These are phyloP conservation scores for Muscidifurax raptorellus DNA, from an alignment of 1,140 invertebrate species.

Conservation along the genomic window DNA sequence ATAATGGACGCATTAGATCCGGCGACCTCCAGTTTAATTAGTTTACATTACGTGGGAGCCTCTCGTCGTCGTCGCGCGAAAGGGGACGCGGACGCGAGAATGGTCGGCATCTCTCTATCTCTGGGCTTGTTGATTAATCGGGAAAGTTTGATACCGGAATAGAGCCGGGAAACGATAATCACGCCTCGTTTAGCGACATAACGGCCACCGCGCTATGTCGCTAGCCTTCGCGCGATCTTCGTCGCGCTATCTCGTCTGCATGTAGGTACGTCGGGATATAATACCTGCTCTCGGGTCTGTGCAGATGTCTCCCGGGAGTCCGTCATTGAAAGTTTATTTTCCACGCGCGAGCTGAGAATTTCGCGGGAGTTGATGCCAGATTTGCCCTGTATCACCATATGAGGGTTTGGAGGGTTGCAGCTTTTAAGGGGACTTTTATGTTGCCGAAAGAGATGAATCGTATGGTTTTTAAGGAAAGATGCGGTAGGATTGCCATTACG, in stretches of 20 bases:
- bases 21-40: constrained; percentile 72
- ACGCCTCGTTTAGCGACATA: constrained; percentile 69
- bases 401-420: too few relatives aligned
- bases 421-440: too few relatives aligned
- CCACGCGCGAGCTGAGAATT: not conserved
- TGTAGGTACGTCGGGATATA: constrained; percentile 5
- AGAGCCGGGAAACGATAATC: constrained; percentile 67
- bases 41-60: constrained; percentile 70
- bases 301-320: constrained; percentile 20
- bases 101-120: constrained; percentile 30
- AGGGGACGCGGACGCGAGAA: constrained; percentile 56
- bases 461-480: too few relatives aligned
- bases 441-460: too few relatives aligned
- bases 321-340: constrained; percentile 51
- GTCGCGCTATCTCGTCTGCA: constrained; percentile 15
- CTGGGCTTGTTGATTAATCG: constrained; percentile 69
- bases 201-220: constrained; percentile 60
- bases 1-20: constrained; percentile 73
- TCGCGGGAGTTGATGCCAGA: not conserved
- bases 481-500: too few relatives aligned
- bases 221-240: constrained; percentile 37
- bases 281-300: not conserved
- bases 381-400: not conserved
- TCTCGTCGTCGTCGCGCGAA: constrained; percentile 67
- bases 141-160: constrained; percentile 69